Evolutionary conservation across 2,888 invertebrate genomes (phyloP), one percentile per base, ranked within the genome.

Genomic region (Sthenelais limicola): DNA sequence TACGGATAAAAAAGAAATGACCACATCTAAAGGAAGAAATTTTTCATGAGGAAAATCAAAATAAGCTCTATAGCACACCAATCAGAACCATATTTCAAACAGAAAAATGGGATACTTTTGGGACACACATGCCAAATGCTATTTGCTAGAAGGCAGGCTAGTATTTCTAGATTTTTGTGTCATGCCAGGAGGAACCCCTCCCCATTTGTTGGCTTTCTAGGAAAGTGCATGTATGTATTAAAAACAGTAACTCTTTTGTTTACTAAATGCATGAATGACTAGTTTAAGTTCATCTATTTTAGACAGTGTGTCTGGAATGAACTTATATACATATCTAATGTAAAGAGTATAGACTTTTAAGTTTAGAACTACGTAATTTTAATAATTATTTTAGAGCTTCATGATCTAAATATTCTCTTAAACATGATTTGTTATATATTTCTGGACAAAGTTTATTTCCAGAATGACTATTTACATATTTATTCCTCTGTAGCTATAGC

Each of bases 391-490:
- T n/a, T n/a, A n/a, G n/a, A n/a, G n/a, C n/a, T n/a, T n/a, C n/a
- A n/a, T n/a, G n/a, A n/a, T n/a, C n/a, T n/a, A n/a, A n/a, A n/a
- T n/a, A n/a, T n/a, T n/a, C n/a, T n/a, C n/a, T n/a, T n/a, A n/a
- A n/a, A n/a, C n/a, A n/a, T n/a, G n/a, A n/a, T n/a, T n/a, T n/a
- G n/a, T n/a, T n/a, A n/a, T n/a, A n/a, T 24, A 62, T 24, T n/a
- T 38, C 38, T 15, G 38, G 21, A 35, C 35, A 15, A 38, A 9
- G 26, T 12, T 38, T 4, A 62, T 28, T 28, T 62, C 43, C 62
- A 62, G 62, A 62, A 62, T 62, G 62, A 62, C 38, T 62, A 62
- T 62, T 62, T 62, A 62, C 62, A 62, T 62, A 62, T 26, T 62
- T 62, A n/a, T n/a, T n/a, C n/a, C n/a, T n/a, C n/a, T n/a, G n/a